Evolutionary conservation across 2,797 vertebrate genomes (phyloP).

Genomic region (Tapirus indicus): DNA sequence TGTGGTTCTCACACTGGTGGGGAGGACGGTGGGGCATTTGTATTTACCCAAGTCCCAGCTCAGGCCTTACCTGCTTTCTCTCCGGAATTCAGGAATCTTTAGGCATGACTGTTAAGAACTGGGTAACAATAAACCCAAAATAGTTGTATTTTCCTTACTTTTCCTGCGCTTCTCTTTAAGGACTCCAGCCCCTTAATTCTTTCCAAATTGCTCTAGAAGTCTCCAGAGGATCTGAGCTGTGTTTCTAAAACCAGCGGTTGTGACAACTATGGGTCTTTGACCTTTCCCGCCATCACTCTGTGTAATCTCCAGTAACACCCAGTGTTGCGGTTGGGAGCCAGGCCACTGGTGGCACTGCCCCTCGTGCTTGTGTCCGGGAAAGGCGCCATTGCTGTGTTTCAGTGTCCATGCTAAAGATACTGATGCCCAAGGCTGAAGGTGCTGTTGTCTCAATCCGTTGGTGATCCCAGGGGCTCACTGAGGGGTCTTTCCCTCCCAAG

Average conservation of each 20-base stretch:
- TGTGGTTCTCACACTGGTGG: neutral
- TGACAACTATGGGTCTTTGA: neutral
- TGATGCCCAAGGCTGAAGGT: neutral
- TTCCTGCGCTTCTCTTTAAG: neutral
- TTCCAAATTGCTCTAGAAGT: conserved; percentile 26
- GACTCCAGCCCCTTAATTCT: neutral
- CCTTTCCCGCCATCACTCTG: neutral
- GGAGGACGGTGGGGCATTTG: neutral
- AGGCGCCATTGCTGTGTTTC: neutral
- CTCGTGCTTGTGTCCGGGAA: neutral
- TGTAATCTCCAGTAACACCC: neutral
- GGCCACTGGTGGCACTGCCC: neutral
- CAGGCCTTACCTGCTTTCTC: neutral
- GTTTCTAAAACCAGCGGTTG: conserved; percentile 32
- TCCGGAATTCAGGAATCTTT: neutral
- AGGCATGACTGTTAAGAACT: neutral
- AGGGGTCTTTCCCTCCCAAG: neutral
- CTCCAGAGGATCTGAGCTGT: neutral
- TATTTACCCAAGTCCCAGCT: neutral
- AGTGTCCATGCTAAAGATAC: neutral
- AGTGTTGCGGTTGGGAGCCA: neutral
- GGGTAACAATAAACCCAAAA: neutral
- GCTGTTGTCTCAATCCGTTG: neutral
- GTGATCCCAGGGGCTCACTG: neutral
- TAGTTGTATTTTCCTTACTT: neutral